These are phyloP conservation scores for Torymus aiolomorphi DNA, from an alignment of 2,888 invertebrate genomes.

Conservation along the genomic window DNA sequence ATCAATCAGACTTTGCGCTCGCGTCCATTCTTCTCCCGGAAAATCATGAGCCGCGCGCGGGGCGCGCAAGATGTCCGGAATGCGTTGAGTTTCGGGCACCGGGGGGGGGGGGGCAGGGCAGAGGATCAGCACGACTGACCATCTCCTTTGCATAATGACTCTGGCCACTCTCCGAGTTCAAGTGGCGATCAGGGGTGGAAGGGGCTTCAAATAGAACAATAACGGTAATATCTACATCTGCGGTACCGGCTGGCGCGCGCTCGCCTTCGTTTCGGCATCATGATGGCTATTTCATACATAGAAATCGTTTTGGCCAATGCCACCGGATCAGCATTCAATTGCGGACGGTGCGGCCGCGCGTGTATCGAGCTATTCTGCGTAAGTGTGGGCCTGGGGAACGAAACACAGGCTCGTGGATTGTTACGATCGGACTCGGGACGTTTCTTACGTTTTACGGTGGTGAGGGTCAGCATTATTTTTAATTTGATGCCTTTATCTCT, in stretches of 20 bases:
- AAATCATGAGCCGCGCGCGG: constrained; percentile 56
- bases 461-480: constrained; percentile 11
- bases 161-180: constrained; percentile 47
- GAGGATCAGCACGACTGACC: constrained; percentile 73
- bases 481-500: not conserved
- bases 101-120: too few relatives aligned
- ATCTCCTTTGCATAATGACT: constrained; percentile 75
- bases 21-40: constrained; percentile 45
- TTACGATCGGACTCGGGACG: too few relatives aligned
- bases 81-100: constrained; percentile 66
- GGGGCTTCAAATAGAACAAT: constrained; percentile 63
- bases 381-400: not conserved
- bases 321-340: constrained; percentile 71
- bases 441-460: too few relatives aligned
- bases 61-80: constrained; percentile 73
- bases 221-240: constrained; percentile 66
- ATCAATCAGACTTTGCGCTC: constrained; percentile 73
- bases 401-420: too few relatives aligned
- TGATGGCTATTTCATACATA: constrained; percentile 72
- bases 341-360: constrained; percentile 56
- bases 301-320: constrained; percentile 62
- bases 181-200: constrained; percentile 10
- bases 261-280: constrained; percentile 53
- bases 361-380: constrained; percentile 18
- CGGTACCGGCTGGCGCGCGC: constrained; percentile 40